Evolutionary conservation across 2,888 invertebrate species (phyloP).

Genomic region (Xestoiulus laeticollis): DNA sequence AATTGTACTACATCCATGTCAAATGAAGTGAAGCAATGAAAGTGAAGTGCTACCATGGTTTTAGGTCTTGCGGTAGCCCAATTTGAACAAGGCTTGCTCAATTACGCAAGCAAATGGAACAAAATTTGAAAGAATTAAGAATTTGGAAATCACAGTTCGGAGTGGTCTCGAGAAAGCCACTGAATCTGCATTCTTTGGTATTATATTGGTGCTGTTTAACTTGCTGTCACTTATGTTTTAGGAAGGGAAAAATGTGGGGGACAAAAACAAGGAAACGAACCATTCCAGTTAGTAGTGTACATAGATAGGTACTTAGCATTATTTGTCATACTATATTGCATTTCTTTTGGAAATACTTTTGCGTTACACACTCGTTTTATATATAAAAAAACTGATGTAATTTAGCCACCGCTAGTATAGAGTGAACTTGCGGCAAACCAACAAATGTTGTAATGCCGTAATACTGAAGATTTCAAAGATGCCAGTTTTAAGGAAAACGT

Average conservation of each 20-base stretch:
- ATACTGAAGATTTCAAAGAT: slow-evolving; percentile 23
- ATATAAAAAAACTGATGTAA: no score
- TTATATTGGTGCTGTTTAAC: slow-evolving; percentile 37
- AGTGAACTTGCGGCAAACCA: not conserved
- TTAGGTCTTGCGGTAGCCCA: slow-evolving; percentile 37
- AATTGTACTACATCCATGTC: slow-evolving; percentile 37
- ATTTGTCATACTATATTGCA: not conserved
- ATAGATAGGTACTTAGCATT: not conserved
- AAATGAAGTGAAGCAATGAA: slow-evolving; percentile 37
- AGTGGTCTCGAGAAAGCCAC: slow-evolving; percentile 37
- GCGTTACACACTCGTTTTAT: not conserved
- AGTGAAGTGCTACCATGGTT: slow-evolving; percentile 37
- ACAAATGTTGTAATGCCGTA: not conserved
- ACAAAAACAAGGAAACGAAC: slow-evolving; percentile 29
- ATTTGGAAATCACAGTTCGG: slow-evolving; percentile 37
- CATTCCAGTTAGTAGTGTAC: slow-evolving; percentile 19
- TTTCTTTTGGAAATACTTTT: not conserved
- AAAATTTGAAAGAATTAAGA: slow-evolving; percentile 37
- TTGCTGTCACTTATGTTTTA: slow-evolving; percentile 34
- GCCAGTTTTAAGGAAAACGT: not conserved
- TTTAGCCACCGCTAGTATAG: not conserved
- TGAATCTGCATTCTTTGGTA: slow-evolving; percentile 37
- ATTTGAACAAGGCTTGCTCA: slow-evolving; percentile 34
- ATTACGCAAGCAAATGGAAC: slow-evolving; percentile 37
- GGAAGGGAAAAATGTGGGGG: slow-evolving; percentile 37